Evolutionary conservation across 2,113 vertebrate species (phyloP).

Genomic region (Empidonax traillii): DNA sequence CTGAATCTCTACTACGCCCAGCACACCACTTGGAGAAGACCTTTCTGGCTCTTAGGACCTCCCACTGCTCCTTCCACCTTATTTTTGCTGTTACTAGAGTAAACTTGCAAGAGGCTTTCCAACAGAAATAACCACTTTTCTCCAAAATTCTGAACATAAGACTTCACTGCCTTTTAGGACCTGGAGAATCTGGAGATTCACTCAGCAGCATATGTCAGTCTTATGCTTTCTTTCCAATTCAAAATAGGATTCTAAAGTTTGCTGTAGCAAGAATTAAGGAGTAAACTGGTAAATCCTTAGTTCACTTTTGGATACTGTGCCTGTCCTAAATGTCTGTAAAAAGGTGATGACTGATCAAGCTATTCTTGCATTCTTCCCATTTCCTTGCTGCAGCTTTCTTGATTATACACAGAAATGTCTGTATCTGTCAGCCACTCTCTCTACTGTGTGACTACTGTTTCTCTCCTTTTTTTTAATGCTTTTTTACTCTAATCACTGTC

Average conservation of each 20-base stretch:
- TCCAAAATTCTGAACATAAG: background rate
- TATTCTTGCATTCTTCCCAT: background rate
- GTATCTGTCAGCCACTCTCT: background rate
- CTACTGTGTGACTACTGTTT: background rate
- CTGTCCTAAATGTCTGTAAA: background rate
- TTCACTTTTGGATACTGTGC: background rate
- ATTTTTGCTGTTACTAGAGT: background rate
- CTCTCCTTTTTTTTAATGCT: background rate
- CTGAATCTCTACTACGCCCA: background rate
- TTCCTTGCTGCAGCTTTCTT: background rate
- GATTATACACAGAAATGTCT: background rate
- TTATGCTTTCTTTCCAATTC: background rate
- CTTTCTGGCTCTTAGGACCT: background rate
- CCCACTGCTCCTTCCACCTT: background rate
- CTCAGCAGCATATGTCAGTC: background rate
- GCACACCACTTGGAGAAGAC: background rate
- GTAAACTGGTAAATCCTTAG: background rate
- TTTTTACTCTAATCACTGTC: background rate
- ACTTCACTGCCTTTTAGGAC: background rate
- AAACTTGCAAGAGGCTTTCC: background rate
- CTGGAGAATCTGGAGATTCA: background rate
- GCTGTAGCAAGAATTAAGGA: background rate
- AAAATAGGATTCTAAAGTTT: background rate
- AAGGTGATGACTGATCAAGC: background rate
- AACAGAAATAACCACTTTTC: background rate